Conservation (phyloP, 2,888 invertebrate genomes). For the Salpingus planirostris region DNA sequence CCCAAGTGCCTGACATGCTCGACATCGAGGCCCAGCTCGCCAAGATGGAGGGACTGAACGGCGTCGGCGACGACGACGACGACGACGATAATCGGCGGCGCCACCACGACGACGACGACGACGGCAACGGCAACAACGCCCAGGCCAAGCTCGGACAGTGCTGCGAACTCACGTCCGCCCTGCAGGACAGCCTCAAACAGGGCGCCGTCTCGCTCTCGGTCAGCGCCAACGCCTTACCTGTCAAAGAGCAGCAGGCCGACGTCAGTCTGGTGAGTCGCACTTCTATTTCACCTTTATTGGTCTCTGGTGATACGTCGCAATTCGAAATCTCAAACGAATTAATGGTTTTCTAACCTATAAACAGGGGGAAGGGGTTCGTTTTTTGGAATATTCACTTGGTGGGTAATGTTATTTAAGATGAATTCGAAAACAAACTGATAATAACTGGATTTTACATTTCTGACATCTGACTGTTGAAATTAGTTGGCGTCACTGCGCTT, state of each 20-base stretch:
- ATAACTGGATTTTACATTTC: too few species aligned
- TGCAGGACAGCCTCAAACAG: conserved; percentile 33
- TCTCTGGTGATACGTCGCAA: too few species aligned
- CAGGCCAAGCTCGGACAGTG: conserved; percentile 33
- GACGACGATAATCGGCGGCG: too few species aligned
- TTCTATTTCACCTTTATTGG: too few species aligned
- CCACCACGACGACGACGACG: conserved; percentile 33
- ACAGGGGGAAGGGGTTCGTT: too few species aligned
- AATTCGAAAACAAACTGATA: too few species aligned
- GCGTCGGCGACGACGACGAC: conserved; percentile 33
- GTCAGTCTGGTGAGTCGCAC: conserved; percentile 27
- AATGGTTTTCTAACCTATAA: too few species aligned
- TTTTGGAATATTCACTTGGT: too few species aligned
- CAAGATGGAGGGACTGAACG: conserved; percentile 52
- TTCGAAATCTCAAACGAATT: too few species aligned
- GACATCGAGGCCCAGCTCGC: conserved; percentile 64
- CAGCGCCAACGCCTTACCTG: conserved; percentile 9
- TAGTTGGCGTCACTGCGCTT: too few species aligned
- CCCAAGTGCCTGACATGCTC: conserved; percentile 48
- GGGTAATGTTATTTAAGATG: too few species aligned
- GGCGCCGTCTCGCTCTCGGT: conserved; percentile 21
- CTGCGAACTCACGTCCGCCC: conserved; percentile 34
- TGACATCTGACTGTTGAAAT: too few species aligned
- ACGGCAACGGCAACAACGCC: conserved; percentile 29
- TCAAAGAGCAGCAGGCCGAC: conserved; percentile 22